phyloP scores from a whole-genome alignment of 2,888 invertebrate genomes.

The Hypomecis atomaria region DNA sequence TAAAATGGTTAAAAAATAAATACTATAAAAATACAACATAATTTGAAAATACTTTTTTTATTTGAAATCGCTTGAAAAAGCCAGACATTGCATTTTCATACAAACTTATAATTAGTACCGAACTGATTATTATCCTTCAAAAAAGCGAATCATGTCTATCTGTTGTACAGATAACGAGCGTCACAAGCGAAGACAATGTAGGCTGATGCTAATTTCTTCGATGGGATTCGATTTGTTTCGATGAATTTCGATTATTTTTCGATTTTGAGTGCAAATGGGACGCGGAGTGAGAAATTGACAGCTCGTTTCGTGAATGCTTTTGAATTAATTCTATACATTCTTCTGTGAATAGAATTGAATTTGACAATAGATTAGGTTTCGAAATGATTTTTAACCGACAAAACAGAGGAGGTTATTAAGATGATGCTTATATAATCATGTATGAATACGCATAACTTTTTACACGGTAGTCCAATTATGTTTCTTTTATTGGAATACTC shows the following conservation, averaged over 20 bases:
- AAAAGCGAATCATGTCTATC: constrained; percentile 23
- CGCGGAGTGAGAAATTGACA: constrained; percentile 20
- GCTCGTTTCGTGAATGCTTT: constrained; percentile 12
- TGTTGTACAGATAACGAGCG: constrained; percentile 35
- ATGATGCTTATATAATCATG: background rate
- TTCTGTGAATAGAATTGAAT: background rate
- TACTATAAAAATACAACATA: too few species aligned
- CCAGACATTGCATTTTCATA: too few species aligned
- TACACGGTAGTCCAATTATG: too few species aligned
- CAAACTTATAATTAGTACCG: too few species aligned
- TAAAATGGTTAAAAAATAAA: too few species aligned
- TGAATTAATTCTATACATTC: constrained; percentile 1
- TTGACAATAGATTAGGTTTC: background rate
- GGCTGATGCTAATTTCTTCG: constrained; percentile 29
- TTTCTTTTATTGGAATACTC: too few species aligned
- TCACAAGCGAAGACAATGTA: constrained; percentile 32
- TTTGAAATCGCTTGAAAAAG: too few species aligned
- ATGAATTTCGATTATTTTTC: constrained; percentile 30
- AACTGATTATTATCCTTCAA: background rate
- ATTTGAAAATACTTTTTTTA: too few species aligned
- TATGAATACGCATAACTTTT: too few species aligned
- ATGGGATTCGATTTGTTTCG: constrained; percentile 28
- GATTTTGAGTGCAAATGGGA: constrained; percentile 2
- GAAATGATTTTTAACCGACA: background rate
- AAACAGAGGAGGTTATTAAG: background rate